These are phyloP conservation scores for Neoascia interrupta DNA, from an alignment of 2,888 invertebrate genomes.

Conservation along the genomic window DNA sequence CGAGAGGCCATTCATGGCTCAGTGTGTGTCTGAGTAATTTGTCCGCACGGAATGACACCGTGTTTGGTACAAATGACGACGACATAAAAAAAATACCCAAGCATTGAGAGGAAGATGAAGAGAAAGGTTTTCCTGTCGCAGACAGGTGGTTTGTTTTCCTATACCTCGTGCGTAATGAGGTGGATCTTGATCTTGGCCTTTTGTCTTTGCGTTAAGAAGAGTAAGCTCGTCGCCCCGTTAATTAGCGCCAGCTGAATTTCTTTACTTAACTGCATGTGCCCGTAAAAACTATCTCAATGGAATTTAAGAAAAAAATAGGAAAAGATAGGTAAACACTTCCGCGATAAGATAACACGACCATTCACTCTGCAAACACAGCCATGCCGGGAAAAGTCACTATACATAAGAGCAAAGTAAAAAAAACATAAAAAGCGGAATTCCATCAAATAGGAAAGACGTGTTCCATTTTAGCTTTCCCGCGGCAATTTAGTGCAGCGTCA, in stretches of 20 bases:
- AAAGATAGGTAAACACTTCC: slow-evolving; percentile 14
- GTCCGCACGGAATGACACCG: slow-evolving; percentile 34
- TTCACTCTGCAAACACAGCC: neutral
- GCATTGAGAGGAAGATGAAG: slow-evolving; percentile 14
- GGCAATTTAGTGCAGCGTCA: no score
- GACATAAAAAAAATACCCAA: neutral
- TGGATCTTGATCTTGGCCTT: slow-evolving; percentile 36
- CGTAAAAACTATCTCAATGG: slow-evolving; percentile 11
- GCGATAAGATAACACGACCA: slow-evolving; percentile 18
- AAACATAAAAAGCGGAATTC: slow-evolving; percentile 28
- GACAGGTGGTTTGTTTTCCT: slow-evolving; percentile 36
- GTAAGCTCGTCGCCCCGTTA: neutral
- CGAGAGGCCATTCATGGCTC: neutral
- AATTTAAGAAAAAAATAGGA: slow-evolving; percentile 28
- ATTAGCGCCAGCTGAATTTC: neutral
- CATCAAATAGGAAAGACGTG: slow-evolving; percentile 35
- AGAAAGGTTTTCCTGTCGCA: slow-evolving; percentile 61
- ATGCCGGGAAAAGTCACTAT: no score
- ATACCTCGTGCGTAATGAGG: neutral
- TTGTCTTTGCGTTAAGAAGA: neutral
- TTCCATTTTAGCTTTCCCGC: slow-evolving; percentile 20
- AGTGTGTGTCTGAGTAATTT: slow-evolving; percentile 47
- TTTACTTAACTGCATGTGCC: no score
- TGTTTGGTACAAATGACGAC: slow-evolving; percentile 25
- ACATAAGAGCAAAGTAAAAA: no score